Percentiles rank a stretch among this genome's conserved stretches.
phyloP scores from a whole-genome alignment of 2,888 invertebrate genomes.

The Diarsia rubi region DNA sequence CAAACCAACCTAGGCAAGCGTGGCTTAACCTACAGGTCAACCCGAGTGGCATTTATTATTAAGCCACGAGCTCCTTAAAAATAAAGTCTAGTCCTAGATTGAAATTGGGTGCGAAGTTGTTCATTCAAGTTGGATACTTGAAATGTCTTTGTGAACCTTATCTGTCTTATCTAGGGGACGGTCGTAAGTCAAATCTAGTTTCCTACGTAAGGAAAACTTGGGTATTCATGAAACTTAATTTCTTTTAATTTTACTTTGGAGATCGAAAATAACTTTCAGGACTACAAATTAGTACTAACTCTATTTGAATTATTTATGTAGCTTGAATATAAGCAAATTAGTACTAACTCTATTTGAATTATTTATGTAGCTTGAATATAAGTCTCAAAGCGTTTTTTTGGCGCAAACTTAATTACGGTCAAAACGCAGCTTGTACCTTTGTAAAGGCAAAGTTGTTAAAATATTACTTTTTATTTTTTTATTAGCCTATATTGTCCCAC shows the following conservation, averaged over 20 bases:
- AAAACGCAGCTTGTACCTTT: not conserved
- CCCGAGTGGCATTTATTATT: too few species aligned
- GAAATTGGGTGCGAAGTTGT: not conserved
- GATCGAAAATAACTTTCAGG: not conserved
- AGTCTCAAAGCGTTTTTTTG: not conserved
- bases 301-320: not conserved
- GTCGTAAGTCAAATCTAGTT: not conserved
- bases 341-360: not conserved
- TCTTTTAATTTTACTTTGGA: not conserved
- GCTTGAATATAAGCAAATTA: too few species aligned
- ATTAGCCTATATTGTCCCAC: too few species aligned
- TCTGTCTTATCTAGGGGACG: not conserved
- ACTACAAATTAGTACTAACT: not conserved
- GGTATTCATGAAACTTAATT: not conserved
- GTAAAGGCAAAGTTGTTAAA: not conserved
- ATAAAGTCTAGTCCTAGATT: too few species aligned
- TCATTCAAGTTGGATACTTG: not conserved
- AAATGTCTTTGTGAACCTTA: not conserved
- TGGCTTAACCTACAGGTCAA: too few species aligned
- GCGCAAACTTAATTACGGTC: not conserved
- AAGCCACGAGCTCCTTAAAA: too few species aligned
- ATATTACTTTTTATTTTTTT: too few species aligned
- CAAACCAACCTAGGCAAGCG: too few species aligned
- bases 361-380: not conserved
- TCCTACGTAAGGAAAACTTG: not conserved